Conservation (phyloP, 1,140 invertebrate genomes). For the Apis florea region DNA sequence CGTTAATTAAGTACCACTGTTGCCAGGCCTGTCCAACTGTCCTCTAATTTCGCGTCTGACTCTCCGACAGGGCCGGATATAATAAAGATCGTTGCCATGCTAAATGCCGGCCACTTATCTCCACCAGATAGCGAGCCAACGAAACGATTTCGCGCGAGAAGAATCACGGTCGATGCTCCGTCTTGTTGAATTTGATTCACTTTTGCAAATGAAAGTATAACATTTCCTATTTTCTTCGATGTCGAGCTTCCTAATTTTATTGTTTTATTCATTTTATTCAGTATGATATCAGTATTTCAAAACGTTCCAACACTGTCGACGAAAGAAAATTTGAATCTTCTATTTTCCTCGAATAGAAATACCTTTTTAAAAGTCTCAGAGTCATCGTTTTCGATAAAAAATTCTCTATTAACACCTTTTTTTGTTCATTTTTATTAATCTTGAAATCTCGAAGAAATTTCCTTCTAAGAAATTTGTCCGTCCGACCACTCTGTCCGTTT, state of each 20-base stretch:
- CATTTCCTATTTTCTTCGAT: too few species aligned
- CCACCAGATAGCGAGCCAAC: slow-evolving; percentile 27
- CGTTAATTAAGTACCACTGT: slow-evolving; percentile 64
- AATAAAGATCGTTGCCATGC: slow-evolving; percentile 52
- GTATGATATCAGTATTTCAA: too few species aligned
- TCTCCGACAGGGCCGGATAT: slow-evolving; percentile 54
- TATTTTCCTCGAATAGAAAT: too few species aligned
- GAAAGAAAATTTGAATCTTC: too few species aligned
- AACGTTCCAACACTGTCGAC: too few species aligned
- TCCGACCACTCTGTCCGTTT: not conserved
- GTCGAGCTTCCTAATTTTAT: too few species aligned
- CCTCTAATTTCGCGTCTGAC: slow-evolving; percentile 64
- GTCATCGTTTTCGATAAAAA: too few species aligned
- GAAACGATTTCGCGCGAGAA: slow-evolving; percentile 8
- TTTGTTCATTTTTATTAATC: not conserved
- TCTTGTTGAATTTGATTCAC: not conserved
- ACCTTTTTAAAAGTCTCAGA: too few species aligned
- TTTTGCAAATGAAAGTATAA: not conserved
- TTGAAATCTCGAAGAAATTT: not conserved
- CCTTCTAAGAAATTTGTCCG: not conserved
- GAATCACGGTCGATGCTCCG: slow-evolving; percentile 15
- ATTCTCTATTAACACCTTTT: too few species aligned
- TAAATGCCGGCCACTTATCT: slow-evolving; percentile 42
- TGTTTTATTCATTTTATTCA: too few species aligned
- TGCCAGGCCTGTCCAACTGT: slow-evolving; percentile 59